Evolutionary conservation across 1,140 invertebrate genomes (phyloP).

Genomic region (Sycobia sp.): DNA sequence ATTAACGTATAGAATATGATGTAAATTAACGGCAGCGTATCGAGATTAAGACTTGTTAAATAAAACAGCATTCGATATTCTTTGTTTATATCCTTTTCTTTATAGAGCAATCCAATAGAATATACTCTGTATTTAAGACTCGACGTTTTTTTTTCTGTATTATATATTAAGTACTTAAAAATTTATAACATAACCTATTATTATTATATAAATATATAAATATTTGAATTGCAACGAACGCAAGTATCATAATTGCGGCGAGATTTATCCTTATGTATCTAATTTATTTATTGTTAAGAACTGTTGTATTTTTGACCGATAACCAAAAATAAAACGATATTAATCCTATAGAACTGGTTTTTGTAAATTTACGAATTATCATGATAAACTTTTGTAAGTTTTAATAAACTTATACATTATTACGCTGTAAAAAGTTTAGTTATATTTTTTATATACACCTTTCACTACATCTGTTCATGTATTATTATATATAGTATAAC

Average conservation of each 20-base stretch:
- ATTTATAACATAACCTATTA: background rate
- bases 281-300: constrained; percentile 28
- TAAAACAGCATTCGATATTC: constrained; percentile 6
- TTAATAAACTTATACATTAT: constrained; percentile 30
- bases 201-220: too few relatives aligned
- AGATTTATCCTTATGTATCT: constrained; percentile 21
- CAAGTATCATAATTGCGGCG: constrained; percentile 17
- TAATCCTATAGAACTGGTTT: constrained; percentile 10
- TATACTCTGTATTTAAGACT: too few relatives aligned
- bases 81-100: constrained; percentile 12
- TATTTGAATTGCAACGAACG: constrained; percentile 13
- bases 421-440: too few relatives aligned
- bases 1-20: constrained; percentile 14
- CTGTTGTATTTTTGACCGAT: constrained; percentile 33
- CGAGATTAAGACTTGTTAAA: constrained; percentile 35
- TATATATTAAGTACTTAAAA: constrained; percentile 27
- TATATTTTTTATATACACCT: too few relatives aligned
- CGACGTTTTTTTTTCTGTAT: too few relatives aligned
- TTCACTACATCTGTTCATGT: too few relatives aligned
- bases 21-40: too few relatives aligned
- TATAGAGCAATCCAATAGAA: too few relatives aligned
- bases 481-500: too few relatives aligned
- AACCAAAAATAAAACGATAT: constrained; percentile 31
- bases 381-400: background rate
- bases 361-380: constrained; percentile 7